Evolutionary conservation across 2,113 vertebrate genomes (phyloP).

Genomic region (Enhydra lutris): DNA sequence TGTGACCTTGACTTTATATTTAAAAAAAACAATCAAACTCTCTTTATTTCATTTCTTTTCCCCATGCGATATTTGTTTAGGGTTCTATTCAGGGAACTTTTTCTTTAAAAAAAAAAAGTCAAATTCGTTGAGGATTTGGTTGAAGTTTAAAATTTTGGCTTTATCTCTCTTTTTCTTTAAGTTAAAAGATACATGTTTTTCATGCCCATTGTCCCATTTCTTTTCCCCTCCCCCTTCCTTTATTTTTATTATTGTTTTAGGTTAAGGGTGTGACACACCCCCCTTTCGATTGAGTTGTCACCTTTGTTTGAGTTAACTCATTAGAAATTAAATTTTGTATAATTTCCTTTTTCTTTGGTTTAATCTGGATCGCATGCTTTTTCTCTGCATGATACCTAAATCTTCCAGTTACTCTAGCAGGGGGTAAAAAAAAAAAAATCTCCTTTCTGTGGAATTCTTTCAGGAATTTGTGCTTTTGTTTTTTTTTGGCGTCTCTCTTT

Average conservation of each 20-base stretch:
- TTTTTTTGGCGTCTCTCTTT: conserved; percentile 74
- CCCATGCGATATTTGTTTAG: conserved; percentile 87
- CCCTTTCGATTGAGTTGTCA: conserved; percentile 76
- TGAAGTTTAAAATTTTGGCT: conserved; percentile 75
- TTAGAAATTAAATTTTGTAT: conserved; percentile 75
- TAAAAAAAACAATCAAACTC: conserved; percentile 4
- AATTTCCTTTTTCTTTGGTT: conserved; percentile 79
- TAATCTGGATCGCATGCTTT: conserved; percentile 84
- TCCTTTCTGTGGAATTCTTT: conserved; percentile 85
- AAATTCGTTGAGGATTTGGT: conserved; percentile 81
- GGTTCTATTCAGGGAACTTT: conserved; percentile 80
- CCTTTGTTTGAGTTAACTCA: conserved; percentile 83
- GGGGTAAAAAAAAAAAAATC: conserved; percentile 80
- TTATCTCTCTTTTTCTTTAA: conserved; percentile 56
- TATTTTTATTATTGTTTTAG: conserved; percentile 70
- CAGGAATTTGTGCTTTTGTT: conserved; percentile 84
- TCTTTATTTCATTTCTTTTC: conserved; percentile 79
- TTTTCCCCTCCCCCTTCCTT: conserved; percentile 36
- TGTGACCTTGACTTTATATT: conserved; percentile 80
- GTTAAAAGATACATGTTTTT: conserved; percentile 66
- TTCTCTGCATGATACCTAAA: conserved; percentile 86
- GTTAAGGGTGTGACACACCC: conserved; percentile 61
- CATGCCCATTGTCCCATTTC: conserved; percentile 11
- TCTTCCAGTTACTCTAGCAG: conserved; percentile 82
- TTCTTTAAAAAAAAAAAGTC: conserved; percentile 80